Evolutionary conservation across 2,113 vertebrate species (phyloP).

Genomic region (Alethe diademata): DNA sequence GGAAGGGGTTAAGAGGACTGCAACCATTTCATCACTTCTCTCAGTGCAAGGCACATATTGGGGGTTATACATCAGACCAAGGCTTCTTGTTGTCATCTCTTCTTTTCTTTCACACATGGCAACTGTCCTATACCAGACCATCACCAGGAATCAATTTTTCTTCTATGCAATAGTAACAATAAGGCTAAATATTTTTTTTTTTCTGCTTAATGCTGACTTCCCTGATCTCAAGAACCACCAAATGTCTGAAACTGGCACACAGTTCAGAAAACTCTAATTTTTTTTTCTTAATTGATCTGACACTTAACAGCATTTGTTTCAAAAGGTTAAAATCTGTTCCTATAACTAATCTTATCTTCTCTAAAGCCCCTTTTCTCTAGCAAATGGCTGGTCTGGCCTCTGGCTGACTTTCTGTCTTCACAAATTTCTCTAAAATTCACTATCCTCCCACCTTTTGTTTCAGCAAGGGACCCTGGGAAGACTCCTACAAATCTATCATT

Average conservation of each 20-base stretch:
- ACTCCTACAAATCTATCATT: background rate
- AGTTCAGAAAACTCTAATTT: background rate
- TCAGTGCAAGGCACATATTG: background rate
- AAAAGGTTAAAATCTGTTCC: conserved; percentile 58
- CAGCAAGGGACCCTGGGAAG: background rate
- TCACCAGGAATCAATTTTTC: background rate
- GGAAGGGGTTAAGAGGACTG: background rate
- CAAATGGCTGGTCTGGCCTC: background rate
- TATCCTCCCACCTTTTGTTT: background rate
- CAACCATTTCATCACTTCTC: background rate
- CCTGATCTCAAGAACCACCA: background rate
- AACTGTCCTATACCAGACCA: background rate
- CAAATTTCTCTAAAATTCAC: conserved; percentile 31
- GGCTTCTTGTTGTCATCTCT: background rate
- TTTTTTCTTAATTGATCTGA: conserved; percentile 27
- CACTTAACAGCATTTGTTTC: conserved; percentile 27
- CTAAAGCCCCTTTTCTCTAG: background rate
- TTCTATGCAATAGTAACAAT: background rate
- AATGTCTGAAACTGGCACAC: conserved; percentile 3
- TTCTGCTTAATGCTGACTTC: background rate
- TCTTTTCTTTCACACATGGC: background rate
- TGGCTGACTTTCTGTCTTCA: background rate
- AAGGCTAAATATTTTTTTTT: background rate
- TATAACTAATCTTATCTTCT: conserved; percentile 18
- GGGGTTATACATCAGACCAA: background rate